phyloP scores from a whole-genome alignment of 2,797 vertebrate species.

The Lagothrix lagotricha region DNA sequence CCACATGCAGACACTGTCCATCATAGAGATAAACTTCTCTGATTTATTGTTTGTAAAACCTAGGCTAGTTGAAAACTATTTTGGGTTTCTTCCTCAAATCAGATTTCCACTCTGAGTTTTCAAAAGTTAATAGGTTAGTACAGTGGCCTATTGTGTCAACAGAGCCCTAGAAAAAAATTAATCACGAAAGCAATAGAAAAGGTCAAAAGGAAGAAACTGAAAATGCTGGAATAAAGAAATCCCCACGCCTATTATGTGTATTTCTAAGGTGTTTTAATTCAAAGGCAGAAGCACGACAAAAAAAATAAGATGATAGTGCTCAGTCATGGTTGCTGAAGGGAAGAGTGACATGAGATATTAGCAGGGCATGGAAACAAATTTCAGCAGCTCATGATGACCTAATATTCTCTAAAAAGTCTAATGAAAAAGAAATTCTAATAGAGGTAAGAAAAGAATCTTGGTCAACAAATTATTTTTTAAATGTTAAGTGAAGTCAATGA shows the following conservation, averaged over 20 bases:
- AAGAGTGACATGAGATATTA: neutral
- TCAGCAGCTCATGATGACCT: neutral
- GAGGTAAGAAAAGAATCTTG: neutral
- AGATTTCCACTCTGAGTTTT: constrained; percentile 66
- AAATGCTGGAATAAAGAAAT: constrained; percentile 47
- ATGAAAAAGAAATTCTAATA: neutral
- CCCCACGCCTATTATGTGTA: neutral
- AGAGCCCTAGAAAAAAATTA: constrained; percentile 67
- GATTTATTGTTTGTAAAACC: constrained; percentile 31
- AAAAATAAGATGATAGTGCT: neutral
- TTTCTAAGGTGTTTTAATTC: constrained; percentile 45
- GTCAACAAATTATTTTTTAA: neutral
- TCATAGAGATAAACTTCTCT: neutral
- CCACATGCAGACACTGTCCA: neutral
- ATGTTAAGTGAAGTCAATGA: neutral
- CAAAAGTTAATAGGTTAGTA: constrained; percentile 67
- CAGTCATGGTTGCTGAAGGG: neutral
- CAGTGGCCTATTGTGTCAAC: constrained; percentile 74
- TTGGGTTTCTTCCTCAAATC: constrained; percentile 61
- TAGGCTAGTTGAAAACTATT: constrained; percentile 54
- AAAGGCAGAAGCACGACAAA: neutral
- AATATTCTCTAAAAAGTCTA: neutral
- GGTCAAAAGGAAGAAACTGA: constrained; percentile 67
- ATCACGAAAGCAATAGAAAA: constrained; percentile 68
- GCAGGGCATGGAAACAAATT: neutral